A percentile compares a stretch with the other conserved stretches of the same genome.
phyloP scores from a whole-genome alignment of 2,888 invertebrate species.

The Nomada ferruginata region DNA sequence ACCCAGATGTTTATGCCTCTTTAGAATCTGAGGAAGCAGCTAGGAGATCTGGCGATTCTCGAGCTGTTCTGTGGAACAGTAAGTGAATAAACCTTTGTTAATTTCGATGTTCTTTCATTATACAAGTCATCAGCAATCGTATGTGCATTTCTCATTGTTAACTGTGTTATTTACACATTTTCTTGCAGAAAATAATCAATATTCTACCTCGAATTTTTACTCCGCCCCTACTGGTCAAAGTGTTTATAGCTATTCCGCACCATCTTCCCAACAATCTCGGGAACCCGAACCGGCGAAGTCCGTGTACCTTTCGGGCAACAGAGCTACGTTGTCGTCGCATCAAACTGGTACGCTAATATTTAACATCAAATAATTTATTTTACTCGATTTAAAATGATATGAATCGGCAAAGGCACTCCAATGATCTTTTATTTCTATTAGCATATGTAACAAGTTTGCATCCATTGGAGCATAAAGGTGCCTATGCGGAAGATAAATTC shows the following conservation, averaged over 20 bases:
- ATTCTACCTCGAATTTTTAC: constrained; percentile 82
- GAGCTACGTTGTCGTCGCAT: constrained; percentile 77
- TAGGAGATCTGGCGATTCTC: constrained; percentile 91
- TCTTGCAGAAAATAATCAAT: constrained; percentile 82
- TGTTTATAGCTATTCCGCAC: constrained; percentile 83
- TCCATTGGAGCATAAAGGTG: constrained; percentile 81
- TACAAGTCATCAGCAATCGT: constrained; percentile 15
- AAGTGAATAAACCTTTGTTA: constrained; percentile 84
- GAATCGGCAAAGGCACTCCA: neutral
- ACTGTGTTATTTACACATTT: constrained; percentile 6
- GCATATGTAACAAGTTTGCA: constrained; percentile 82
- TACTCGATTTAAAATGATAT: neutral
- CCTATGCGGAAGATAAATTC: constrained; percentile 84
- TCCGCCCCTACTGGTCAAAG: constrained; percentile 80
- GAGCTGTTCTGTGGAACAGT: constrained; percentile 95
- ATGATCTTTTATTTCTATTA: constrained; percentile 54
- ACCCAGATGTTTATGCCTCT: constrained; percentile 76
- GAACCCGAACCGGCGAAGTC: constrained; percentile 80
- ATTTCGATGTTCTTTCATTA: constrained; percentile 47
- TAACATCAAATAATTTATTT: neutral
- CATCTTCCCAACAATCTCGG: constrained; percentile 78
- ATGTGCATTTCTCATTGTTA: neutral
- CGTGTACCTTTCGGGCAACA: constrained; percentile 78
- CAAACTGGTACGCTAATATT: constrained; percentile 72
- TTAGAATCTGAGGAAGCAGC: constrained; percentile 92